phyloP scores from a whole-genome alignment of 2,797 vertebrate species.

The Microchirus variegatus region DNA sequence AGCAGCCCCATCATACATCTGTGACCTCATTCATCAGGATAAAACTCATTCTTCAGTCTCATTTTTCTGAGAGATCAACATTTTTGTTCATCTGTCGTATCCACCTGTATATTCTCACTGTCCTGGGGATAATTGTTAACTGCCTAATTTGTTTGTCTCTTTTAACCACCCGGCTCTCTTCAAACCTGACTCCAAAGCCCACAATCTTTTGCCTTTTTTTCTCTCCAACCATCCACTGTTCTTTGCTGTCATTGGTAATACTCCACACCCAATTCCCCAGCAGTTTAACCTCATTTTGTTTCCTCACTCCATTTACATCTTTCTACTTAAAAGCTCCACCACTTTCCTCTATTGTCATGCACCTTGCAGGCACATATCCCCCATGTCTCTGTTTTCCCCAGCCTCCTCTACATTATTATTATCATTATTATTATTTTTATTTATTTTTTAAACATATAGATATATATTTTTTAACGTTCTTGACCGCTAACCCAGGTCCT shows the following conservation, averaged over 20 bases:
- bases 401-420: too few relatives aligned
- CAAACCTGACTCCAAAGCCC: background rate
- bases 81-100: background rate
- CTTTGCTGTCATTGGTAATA: conserved; percentile 3
- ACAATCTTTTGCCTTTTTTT: background rate
- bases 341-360: conserved; percentile 16
- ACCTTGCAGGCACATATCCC: conserved; percentile 50
- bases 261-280: conserved; percentile 5
- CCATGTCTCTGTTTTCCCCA: background rate
- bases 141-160: background rate
- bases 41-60: conserved; percentile 2
- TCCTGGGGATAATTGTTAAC: background rate
- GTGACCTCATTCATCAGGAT: conserved; percentile 14
- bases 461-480: conserved; percentile 39
- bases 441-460: too few relatives aligned
- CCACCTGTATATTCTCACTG: conserved; percentile 6
- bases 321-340: conserved; percentile 12
- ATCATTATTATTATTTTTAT: too few relatives aligned
- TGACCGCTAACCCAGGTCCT: conserved; percentile 61
- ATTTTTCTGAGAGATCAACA: conserved; percentile 2
- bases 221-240: background rate
- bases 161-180: conserved; percentile 1
- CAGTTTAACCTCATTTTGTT: conserved; percentile 16
- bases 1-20: conserved; percentile 19
- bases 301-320: conserved; percentile 13